Evolutionary conservation across 2,797 vertebrate species (phyloP).

Genomic region (Apodemus agrarius): DNA sequence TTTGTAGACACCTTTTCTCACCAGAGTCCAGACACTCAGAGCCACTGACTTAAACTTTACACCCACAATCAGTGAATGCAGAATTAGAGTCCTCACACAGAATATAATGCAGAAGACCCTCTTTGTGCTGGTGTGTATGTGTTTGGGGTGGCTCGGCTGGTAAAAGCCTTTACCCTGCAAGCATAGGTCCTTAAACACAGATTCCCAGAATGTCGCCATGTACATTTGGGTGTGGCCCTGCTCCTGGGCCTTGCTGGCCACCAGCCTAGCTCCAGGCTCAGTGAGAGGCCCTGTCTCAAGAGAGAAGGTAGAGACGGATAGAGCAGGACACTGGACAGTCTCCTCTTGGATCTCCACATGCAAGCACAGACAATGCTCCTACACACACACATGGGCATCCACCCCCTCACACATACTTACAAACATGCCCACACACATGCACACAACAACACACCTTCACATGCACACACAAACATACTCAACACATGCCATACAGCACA

Average conservation of each 20-base stretch:
- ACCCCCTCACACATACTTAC: not conserved
- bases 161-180: not conserved
- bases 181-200: not conserved
- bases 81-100: not conserved
- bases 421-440: not conserved
- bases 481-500: too few species aligned
- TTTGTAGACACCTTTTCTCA: not conserved
- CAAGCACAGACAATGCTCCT: not conserved
- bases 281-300: not conserved
- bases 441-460: not conserved
- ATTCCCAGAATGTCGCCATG: not conserved
- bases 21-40: not conserved
- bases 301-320: not conserved
- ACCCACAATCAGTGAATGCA: not conserved
- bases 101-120: not conserved
- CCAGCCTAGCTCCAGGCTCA: not conserved
- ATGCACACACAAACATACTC: not conserved
- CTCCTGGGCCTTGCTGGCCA: not conserved
- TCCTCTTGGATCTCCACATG: not conserved
- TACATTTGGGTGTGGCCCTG: not conserved
- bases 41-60: not conserved
- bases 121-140: too few species aligned
- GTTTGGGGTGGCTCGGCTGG: not conserved
- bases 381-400: not conserved
- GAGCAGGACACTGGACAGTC: not conserved